Conservation (phyloP, 2,888 invertebrate species). For the Drosophila diplacantha region DNA sequence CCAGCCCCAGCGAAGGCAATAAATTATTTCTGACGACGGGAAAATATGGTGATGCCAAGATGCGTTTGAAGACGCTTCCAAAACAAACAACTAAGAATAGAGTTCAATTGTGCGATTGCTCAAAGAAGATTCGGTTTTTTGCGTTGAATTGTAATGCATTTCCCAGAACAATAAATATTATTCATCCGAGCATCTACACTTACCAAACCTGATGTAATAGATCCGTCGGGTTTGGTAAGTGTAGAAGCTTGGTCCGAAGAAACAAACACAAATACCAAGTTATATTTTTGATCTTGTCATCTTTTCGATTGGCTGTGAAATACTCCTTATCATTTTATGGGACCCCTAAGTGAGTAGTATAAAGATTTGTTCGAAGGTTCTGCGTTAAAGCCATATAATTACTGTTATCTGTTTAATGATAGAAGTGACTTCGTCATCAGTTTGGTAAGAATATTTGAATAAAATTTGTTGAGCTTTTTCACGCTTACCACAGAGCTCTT, state of each 20-base stretch:
- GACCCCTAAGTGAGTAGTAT: background rate
- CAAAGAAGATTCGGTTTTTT: background rate
- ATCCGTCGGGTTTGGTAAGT: no score
- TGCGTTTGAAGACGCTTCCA: conserved; percentile 5
- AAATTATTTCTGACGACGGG: conserved; percentile 14
- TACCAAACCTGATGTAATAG: no score
- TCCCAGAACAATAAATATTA: no score
- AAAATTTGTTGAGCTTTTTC: no score
- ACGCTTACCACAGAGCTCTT: no score
- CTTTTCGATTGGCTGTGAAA: conserved; percentile 1
- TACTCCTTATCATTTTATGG: conserved; percentile 15
- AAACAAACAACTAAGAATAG: conserved; percentile 2
- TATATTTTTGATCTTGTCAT: conserved; percentile 4
- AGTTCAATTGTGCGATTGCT: background rate
- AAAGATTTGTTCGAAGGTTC: conserved; percentile 1
- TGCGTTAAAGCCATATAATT: background rate
- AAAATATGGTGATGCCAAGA: conserved; percentile 12
- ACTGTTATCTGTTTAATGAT: background rate
- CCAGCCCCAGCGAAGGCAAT: conserved; percentile 4
- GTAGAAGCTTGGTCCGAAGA: no score
- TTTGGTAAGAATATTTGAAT: background rate
- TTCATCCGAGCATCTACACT: no score
- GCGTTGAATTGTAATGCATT: background rate
- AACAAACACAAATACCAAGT: background rate
- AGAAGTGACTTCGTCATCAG: background rate